Base-by-base conservation (phyloP, 2,888 invertebrate genomes). In the Parelbella ahira region DNA sequence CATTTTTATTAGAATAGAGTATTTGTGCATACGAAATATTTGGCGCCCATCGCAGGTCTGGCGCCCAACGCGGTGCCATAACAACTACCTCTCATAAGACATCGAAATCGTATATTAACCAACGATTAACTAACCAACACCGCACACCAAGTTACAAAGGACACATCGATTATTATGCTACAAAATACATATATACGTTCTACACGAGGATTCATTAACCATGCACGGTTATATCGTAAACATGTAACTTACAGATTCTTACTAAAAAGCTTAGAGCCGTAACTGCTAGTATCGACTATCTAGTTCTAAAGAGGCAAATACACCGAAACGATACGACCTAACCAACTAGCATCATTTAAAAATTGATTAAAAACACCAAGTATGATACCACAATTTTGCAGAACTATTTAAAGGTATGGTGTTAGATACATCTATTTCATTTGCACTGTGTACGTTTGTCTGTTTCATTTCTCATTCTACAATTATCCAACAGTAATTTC, bases 401-500 rank as follows among this genome's bases (percentile, higher is more conserved):
- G 74, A 69, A 76, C 70, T 68, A 74, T 72, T 72, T 73, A 77
- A 71, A 79, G 68, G 68, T 78, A 80, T 78, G 75, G 15, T 3
- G 62, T 73, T 63, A 63, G 60, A 65, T 68, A 63, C 51, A 53
- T 49, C 53, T 50, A 34, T 34, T 53, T 62, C 44, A 42, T 68
- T 69, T 63, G 54, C 41, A 51, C 60, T 53, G 60, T 62, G n/a
- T n/a, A n/a, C n/a, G n/a, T 57, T 63, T 54, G 57, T 63, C 58
- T 61, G 56, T 29, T 39, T 51, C 67, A 63, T 68, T 15, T 15
- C 4, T 15, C 15, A n/a, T n/a, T 69, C 66, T 74, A 78, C 79
- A 81, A 82, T 81, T 80, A 81, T 76, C 68, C 67, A 66, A 75
- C 68, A 76, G 63, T 86, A 84, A 83, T 84, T 87, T 86, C 86